Evolutionary conservation across 1,140 invertebrate species (phyloP), one percentile per base, ranked within the genome.

Genomic region (Atta colombica): DNA sequence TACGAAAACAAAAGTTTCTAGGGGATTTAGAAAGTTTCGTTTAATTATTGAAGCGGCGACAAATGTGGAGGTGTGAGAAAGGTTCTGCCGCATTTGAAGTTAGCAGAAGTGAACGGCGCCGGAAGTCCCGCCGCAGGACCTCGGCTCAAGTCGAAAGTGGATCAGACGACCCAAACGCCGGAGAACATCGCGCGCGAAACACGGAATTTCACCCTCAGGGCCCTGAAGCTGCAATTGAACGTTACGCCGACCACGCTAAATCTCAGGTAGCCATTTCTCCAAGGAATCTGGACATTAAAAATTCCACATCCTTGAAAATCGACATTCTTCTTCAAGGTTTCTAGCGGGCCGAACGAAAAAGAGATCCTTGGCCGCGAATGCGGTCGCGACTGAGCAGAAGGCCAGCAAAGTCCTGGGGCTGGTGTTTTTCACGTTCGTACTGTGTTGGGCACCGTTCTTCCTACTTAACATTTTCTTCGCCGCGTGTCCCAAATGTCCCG

Each of bases 401-500:
- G 97, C 97, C 0, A 97, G 97, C 82, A 98, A 98, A 94, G 97
- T 98, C 0, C 95, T 99, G 1, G 98, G 98, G 1, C 94, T 99
- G 3, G 98, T 99, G 0, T 99, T 99, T 94, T 98, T 98, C 94
- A 98, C 98, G 0, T 99, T 99, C 93, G 98, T 99, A 16, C 95
- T 98, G 5, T 98, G 98, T 92, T 99, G 98, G 98, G 96, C 98
- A 2, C 98, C 98, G 0, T 99, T 99, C 94, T 99, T 99, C 94
- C 95, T 98, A 35, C 95, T 98, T 60, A 99, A 99, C 94, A 97
- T 98, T 18, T 94, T 98, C 12, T 97, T 98, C 88, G 97, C 97
- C 7, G 96, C 97, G 1, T 98, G 97, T 92, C 97, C 97, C 0
- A 94, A 93, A 25, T 97, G 97, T 92, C 93, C 96, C 68, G 97